Percentiles rank a stretch among this genome's conserved stretches.
Conservation (phyloP, 2,888 invertebrate species). For the Eurois occulta region DNA sequence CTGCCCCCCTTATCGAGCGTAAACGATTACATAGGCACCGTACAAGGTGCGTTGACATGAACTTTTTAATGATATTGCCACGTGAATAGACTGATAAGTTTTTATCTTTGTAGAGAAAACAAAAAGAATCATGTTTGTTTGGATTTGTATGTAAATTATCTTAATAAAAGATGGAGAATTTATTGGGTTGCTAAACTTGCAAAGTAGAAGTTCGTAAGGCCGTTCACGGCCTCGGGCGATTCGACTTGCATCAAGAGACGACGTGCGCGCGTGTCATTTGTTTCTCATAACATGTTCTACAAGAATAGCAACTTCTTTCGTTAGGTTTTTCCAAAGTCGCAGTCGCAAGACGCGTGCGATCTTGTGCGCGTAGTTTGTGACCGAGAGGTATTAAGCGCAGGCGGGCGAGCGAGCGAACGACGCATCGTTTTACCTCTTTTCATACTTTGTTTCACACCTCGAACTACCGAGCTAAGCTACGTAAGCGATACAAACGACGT, state of each 20-base stretch:
- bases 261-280: background rate
- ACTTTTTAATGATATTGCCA: constrained; percentile 48
- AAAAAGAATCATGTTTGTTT: constrained; percentile 24
- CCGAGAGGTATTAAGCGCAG: background rate
- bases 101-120: constrained; percentile 44
- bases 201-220: background rate
- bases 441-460: too few species aligned
- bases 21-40: constrained; percentile 37
- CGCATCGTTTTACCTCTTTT: too few species aligned
- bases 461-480: too few species aligned
- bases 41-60: constrained; percentile 58
- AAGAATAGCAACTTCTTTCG: background rate
- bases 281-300: background rate
- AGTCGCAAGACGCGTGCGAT: background rate
- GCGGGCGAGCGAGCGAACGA: too few species aligned
- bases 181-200: background rate
- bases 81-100: constrained; percentile 45
- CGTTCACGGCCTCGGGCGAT: background rate
- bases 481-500: too few species aligned
- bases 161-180: background rate
- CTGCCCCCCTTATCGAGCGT: constrained; percentile 48
- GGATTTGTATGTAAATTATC: constrained; percentile 13
- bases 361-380: background rate
- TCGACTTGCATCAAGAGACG: background rate
- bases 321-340: background rate